phyloP scores from a whole-genome alignment of 1,140 invertebrate species.

The Cepaea nemoralis region DNA sequence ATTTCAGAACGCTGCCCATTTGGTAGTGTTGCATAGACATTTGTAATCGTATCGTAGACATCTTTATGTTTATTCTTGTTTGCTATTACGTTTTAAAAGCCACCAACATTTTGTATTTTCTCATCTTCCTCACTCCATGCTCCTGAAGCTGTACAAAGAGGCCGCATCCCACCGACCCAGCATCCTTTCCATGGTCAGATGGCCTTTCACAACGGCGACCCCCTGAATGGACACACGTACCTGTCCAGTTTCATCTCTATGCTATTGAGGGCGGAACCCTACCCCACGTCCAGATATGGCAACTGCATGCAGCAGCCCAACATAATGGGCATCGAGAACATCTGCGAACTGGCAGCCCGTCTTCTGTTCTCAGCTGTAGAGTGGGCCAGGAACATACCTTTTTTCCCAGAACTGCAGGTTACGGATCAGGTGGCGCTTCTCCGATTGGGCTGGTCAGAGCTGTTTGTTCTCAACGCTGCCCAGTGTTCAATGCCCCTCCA shows the following conservation, averaged over 20 bases:
- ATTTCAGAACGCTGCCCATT: no score
- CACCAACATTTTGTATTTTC: not conserved
- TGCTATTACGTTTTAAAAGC: no score
- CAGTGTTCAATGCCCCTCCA: conserved; percentile 96
- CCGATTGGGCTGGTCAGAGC: conserved; percentile 94
- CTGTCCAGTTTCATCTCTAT: conserved; percentile 95
- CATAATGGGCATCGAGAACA: conserved; percentile 82
- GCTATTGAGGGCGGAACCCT: conserved; percentile 93
- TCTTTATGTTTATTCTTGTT: no score
- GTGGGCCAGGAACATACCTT: conserved; percentile 97
- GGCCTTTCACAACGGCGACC: conserved; percentile 78
- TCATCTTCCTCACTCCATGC: conserved; percentile 71
- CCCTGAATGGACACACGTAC: conserved; percentile 84
- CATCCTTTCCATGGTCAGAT: conserved; percentile 76
- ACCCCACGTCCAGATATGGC: conserved; percentile 92
- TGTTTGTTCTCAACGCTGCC: conserved; percentile 97
- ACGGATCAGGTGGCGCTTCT: conserved; percentile 91
- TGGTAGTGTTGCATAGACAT: no score
- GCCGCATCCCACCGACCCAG: conserved; percentile 92
- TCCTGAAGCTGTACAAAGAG: conserved; percentile 89
- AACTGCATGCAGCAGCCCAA: conserved; percentile 87
- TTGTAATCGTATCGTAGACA: no score
- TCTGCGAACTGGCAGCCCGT: conserved; percentile 95
- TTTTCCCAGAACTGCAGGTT: conserved; percentile 91
- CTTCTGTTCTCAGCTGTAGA: conserved; percentile 96